These are phyloP conservation scores for Canis aureus DNA, from an alignment of 2,113 vertebrate genomes.

Conservation along the genomic window DNA sequence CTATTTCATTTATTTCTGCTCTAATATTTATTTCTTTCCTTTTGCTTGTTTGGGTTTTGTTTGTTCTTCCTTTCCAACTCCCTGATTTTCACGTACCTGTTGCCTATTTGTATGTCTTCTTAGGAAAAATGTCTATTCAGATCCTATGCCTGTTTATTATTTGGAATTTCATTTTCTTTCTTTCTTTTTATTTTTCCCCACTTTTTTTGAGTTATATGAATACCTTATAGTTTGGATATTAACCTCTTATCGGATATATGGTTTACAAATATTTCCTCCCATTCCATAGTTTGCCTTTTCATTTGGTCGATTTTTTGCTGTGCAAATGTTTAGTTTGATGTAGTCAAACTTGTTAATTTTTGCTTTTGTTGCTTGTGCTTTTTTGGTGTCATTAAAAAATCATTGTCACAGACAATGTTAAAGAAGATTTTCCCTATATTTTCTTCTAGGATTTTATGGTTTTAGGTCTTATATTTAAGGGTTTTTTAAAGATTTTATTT, in stretches of 20 bases:
- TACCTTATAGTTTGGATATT: neutral
- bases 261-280: neutral
- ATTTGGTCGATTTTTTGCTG: neutral
- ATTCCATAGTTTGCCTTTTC: neutral
- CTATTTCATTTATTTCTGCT: neutral
- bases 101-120: neutral
- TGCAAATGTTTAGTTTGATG: neutral
- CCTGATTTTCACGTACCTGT: neutral
- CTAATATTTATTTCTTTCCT: neutral
- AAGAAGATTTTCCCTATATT: neutral
- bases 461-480: neutral
- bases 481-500: no score
- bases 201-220: neutral
- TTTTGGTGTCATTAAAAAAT: neutral
- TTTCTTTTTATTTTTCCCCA: neutral
- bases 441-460: neutral
- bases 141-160: neutral
- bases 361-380: neutral
- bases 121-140: neutral
- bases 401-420: neutral
- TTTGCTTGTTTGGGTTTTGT: neutral
- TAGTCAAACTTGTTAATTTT: neutral
- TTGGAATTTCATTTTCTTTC: neutral
- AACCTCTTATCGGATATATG: neutral
- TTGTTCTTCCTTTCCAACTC: neutral